Conservation (phyloP, 1,140 invertebrate genomes). For the Epicauta chinensis region DNA sequence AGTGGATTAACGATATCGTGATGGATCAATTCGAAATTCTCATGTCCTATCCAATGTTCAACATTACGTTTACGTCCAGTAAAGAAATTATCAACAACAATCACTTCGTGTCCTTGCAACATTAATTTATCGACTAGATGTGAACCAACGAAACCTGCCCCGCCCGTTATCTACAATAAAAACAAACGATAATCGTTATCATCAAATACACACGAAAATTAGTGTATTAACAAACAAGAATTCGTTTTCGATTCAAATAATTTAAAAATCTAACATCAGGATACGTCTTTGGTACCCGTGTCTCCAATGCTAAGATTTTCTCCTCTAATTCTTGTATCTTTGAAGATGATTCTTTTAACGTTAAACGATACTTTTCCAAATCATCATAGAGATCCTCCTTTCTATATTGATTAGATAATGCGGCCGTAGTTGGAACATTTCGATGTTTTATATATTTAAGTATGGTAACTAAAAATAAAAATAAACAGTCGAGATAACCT, state of each 20-base stretch:
- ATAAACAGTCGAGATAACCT: conserved; percentile 6
- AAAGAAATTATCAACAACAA: conserved; percentile 98
- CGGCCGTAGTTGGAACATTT: background rate
- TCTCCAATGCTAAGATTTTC: conserved; percentile 64
- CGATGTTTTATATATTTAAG: conserved; percentile 1
- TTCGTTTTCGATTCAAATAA: conserved; percentile 84
- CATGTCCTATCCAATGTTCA: conserved; percentile 98
- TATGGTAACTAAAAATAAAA: conserved; percentile 18
- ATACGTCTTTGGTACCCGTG: conserved; percentile 71
- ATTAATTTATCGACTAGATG: conserved; percentile 95
- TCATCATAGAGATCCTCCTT: background rate
- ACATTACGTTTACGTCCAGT: conserved; percentile 95
- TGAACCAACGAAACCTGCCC: conserved; percentile 98
- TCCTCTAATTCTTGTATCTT: conserved; percentile 62
- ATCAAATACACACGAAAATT: conserved; percentile 1
- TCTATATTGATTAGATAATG: background rate
- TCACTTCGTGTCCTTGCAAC: conserved; percentile 95
- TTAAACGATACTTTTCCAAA: too few species aligned
- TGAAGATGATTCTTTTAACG: conserved; percentile 22
- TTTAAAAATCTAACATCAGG: conserved; percentile 86
- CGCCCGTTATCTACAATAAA: conserved; percentile 77
- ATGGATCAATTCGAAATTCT: conserved; percentile 98
- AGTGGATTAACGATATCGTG: conserved; percentile 98
- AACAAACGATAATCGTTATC: background rate
- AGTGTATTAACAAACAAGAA: conserved; percentile 57